Evolutionary conservation across 2,113 vertebrate species (phyloP).

Genomic region (Bolborhynchus lineola): DNA sequence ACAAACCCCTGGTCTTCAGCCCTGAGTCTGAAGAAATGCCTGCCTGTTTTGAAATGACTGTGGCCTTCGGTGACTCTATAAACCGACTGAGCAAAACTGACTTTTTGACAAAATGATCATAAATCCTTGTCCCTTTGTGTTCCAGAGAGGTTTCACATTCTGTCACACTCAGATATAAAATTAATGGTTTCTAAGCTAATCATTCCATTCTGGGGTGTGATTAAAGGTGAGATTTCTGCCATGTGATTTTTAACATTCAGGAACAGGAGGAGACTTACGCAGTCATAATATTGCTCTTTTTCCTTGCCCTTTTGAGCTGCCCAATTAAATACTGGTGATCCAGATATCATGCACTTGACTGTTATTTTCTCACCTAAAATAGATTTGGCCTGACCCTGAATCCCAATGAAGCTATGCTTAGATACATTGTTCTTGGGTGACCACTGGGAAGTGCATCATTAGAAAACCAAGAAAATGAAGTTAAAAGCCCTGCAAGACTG

Average conservation of each 20-base stretch:
- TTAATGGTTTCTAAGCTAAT: background rate
- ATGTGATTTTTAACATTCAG: background rate
- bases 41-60: background rate
- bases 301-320: background rate
- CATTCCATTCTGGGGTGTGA: background rate
- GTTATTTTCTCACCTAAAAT: background rate
- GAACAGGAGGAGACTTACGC: background rate
- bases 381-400: background rate
- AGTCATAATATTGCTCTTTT: background rate
- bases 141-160: background rate
- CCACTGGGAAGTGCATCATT: background rate
- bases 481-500: background rate
- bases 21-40: background rate
- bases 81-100: background rate
- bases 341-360: background rate
- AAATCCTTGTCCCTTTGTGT: background rate
- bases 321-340: background rate
- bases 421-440: background rate
- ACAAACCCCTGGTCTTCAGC: background rate
- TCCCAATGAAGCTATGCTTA: background rate
- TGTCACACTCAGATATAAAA: background rate
- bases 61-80: background rate
- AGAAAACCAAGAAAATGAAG: background rate
- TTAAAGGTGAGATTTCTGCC: background rate
- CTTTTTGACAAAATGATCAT: background rate